Evolutionary conservation across 1,140 invertebrate genomes (phyloP), one percentile per base, ranked within the genome.

Genomic region (Lepidostoma basale): DNA sequence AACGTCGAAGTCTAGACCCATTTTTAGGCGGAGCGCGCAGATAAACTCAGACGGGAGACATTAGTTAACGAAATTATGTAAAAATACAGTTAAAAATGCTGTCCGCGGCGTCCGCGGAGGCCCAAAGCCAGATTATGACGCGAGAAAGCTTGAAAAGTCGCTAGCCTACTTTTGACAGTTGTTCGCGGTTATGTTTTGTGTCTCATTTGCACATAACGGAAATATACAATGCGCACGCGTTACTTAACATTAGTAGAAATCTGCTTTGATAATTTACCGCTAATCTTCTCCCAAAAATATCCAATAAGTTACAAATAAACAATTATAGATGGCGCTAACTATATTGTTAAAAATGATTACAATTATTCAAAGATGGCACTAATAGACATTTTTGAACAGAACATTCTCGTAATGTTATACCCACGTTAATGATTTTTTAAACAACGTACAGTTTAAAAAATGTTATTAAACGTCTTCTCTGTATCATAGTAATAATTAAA

Each of bases 1-100:
- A 64, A 93, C 88, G 85, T 94, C 92, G 83, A 94, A 93, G 79
- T 93, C 89, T 44, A 90, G 80, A 66, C 87, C 88, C 88, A 91
- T 91, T 79, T 68, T 62, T 8, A 47, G 49, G 26, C 26, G 14
- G 4, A 16, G n/a, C 28, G 33, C 1, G 16, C n/a, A 16, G 25
- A 54, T 30, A 54, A n/a, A 5, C 30, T 26, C 30, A 54, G 18
- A 14, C n/a, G n/a, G 20, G 26, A 54, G 28, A 16, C 49, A 40
- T 59, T 39, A 16, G 52, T 14, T 28, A 12, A 12, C 18, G 56
- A 20, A 12, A 47, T n/a, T 16, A 16, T 28, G 18, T 36, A 30
- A 10, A 47, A 33, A 63, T 18, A 44, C 23, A 25, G 23, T 25
- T 18, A 14, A 25, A 62, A 45, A 42, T n/a, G 45, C 58, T n/a